Evolutionary conservation across 2,888 invertebrate genomes (phyloP), one percentile per base, ranked within the genome.

Genomic region (Rhamnusium bicolor): DNA sequence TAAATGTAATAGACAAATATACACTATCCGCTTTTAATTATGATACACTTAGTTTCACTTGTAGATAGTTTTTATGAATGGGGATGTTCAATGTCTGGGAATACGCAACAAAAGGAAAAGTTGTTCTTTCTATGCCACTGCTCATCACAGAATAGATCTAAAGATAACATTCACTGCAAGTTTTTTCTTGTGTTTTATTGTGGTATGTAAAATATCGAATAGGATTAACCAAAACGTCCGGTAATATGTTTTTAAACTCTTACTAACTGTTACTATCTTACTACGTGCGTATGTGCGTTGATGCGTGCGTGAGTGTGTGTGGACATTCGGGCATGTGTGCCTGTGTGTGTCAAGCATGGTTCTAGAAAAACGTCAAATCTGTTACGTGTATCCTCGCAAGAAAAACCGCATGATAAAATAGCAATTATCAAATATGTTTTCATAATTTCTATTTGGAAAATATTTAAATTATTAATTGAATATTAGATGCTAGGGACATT

Each of bases 101-200:
- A 56, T 56, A 56, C 67, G 67, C 67, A 67, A 67, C 67, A 67
- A 67, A 67, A 67, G 67, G 67, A 61, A 74, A 70, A 71, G 71
- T 70, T 40, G 54, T 73, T 75, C 72, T 80, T 80, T 80, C 80
- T 77, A 68, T 74, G 73, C 74, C 80, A 77, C 71, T 75, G 76
- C 79, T 75, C 79, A 78, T 79, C 79, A 65, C 47, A 75, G 75
- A 77, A 75, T 67, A 72, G 74, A 72, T 72, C 46, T 16, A 27
- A 47, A 75, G 80, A 80, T 80, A 80, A 69, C 75, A 77, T 79
- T 79, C 62, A 74, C 73, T 66, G 69, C 74, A 40, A 27, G 61
- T 70, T 72, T 51, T 66, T 66, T 51, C 54, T 58, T 29, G 32
- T 65, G 63, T 21, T 40, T 46, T 29, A 49, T 21, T 51, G 40